Base-by-base conservation (phyloP, 2,797 vertebrate genomes). In the Lithobates sylvaticus region DNA sequence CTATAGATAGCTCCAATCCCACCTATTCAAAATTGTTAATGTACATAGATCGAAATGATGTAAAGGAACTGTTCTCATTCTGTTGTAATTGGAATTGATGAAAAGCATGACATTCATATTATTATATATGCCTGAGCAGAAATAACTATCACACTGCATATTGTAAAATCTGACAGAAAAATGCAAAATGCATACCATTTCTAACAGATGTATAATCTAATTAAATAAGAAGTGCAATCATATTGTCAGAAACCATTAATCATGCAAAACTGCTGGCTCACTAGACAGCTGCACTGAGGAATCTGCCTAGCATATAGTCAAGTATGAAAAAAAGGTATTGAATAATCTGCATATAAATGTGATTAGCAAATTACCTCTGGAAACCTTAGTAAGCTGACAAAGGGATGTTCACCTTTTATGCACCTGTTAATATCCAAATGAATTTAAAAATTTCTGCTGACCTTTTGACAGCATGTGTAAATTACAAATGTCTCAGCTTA, bases 161-260 rank as follows among this genome's bases (percentile, higher is more conserved):
- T 92, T 89, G 90, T 88, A 89, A 87, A 88, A 86, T 92, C 89
- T 82, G 88, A 90, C 89, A 94, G 90, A 92, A 93, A 39, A 93
- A 94, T 93, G 92, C 93, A 91, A 88, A 88, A 89, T 91, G 89
- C 47, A 88, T 91, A 92, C 91, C 90, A 87, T 92, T 89, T 88
- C 91, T 93, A 94, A 93, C 93, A 93, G 91, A 94, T 93, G 92
- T 90, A 90, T 94, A 94, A 94, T 94, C 92, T 92, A 91, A 94
- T 95, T 94, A 95, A 94, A 94, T 91, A 93, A 88, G 90, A 93
- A 93, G 92, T 89, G 91, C 90, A 91, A 91, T 91, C 92, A 94
- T 94, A 93, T 91, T 95, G 94, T 95, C 94, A 95, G 94, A 94
- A 93, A 83, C 88, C 88, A 95, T 95, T 95, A 95, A 95, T 94